Evolutionary conservation across 2,113 vertebrate species (phyloP).

Genomic region (Rattus rattus): DNA sequence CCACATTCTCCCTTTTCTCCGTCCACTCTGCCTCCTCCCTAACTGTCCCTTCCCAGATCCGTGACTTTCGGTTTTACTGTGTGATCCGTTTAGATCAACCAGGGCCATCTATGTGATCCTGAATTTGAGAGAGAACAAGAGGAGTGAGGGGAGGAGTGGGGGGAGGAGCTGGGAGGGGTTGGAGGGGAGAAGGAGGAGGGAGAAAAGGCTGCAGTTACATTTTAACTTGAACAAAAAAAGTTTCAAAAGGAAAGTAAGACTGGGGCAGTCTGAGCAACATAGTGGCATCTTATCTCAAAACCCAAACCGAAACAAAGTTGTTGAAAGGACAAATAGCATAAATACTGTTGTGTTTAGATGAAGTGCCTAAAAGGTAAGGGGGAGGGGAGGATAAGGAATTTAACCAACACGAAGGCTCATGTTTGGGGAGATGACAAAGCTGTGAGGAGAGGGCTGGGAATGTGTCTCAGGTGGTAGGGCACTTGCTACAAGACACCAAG

Average conservation of each 20-base stretch:
- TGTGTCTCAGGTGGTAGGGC: not conserved
- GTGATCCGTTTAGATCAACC: too few species aligned
- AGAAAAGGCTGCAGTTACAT: not conserved
- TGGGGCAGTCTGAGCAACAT: not conserved
- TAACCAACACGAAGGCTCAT: not conserved
- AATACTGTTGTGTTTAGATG: not conserved
- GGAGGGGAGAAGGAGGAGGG: not conserved
- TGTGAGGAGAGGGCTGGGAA: not conserved
- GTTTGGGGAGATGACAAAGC: not conserved
- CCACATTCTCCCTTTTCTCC: not conserved
- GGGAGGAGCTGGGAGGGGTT: not conserved
- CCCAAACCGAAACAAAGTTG: not conserved
- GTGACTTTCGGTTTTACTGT: too few species aligned
- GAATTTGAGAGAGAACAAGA: too few species aligned
- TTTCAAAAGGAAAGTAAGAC: not conserved
- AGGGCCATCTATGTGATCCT: too few species aligned
- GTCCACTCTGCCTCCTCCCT: not conserved
- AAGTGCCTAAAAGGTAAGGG: not conserved
- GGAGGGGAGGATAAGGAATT: not conserved
- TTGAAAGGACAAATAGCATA: not conserved
- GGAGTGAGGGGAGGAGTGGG: not conserved
- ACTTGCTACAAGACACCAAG: not conserved
- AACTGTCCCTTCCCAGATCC: not conserved
- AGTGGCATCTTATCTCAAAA: not conserved
- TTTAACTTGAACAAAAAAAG: not conserved